Evolutionary conservation across 2,797 vertebrate genomes (phyloP), one percentile per base, ranked within the genome.

Genomic region (Acrocephalus scirpaceus): DNA sequence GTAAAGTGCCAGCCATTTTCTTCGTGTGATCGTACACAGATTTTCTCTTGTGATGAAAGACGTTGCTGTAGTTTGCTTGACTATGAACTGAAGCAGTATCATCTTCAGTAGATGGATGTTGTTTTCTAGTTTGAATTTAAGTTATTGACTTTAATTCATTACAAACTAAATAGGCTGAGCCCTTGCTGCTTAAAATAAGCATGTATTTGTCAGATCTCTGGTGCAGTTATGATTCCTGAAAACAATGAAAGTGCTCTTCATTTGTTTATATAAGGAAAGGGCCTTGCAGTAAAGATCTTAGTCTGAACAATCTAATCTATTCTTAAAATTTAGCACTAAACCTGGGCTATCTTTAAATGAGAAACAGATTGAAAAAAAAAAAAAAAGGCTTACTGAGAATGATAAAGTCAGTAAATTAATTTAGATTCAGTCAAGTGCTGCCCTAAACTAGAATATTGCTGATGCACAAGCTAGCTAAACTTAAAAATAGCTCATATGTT

Each of bases 1-100:
- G 91, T 40, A 67, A 88, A 91, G 47, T 91, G 91, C 45, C 88
- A 93, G 90, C 88, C 79, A 86, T 95, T 94, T 92, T 92, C 93
- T 95, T 88, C 45, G 65, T 69, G 0, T 22, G 22, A 5, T 25
- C 16, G 3, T 61, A 62, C 26, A 25, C 16, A 16, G 13, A 34
- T 79, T 93, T 86, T 86, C 17, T 47, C 75, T 26, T 58, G 0
- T 61, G 17, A 11, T 54, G 34, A 51, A 83, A 76, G 45, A n/a
- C 3, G 0, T 9, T 82, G 64, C 40, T 65, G 18, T 40, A 82
- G 48, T 48, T 88, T 69, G 44, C 47, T 69, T 74, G 48, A 23
- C 15, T 88, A 2, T 48, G 18, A 82, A 61, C 62, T 66, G 50
- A 72, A 89, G 54, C 45, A 82, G 9, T 60, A 9, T 56, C 38